Evolutionary conservation across 2,888 invertebrate genomes (phyloP).

Genomic region (Branchellion lobata): DNA sequence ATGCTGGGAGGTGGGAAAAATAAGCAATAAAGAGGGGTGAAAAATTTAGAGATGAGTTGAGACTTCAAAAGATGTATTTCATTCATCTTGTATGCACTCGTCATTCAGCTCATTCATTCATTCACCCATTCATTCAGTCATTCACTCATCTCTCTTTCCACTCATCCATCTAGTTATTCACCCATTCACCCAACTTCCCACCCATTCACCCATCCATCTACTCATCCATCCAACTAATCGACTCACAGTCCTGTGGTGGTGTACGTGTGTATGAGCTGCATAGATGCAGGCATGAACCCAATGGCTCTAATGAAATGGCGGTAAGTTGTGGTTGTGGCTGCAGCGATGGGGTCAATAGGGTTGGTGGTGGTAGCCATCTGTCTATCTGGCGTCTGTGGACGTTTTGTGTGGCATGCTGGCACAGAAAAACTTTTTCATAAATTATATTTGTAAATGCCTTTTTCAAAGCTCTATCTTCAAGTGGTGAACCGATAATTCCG

Average conservation of each 20-base stretch:
- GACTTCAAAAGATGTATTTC: not conserved
- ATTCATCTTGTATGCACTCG: not conserved
- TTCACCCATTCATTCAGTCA: not conserved
- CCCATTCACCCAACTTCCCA: not conserved
- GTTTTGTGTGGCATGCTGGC: too few relatives aligned
- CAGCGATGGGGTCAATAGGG: not conserved
- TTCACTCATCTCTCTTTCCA: not conserved
- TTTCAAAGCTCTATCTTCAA: too few relatives aligned
- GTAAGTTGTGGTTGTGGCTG: not conserved
- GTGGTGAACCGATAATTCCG: too few relatives aligned
- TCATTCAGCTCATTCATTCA: not conserved
- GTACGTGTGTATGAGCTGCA: slow-evolving; percentile 48
- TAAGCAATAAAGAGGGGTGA: not conserved
- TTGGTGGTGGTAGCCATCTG: not conserved
- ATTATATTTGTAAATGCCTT: too few relatives aligned
- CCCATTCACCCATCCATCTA: not conserved
- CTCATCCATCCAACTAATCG: not conserved
- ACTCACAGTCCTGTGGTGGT: slow-evolving; percentile 33
- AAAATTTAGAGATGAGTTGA: not conserved
- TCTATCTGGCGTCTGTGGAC: not conserved
- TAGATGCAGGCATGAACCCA: slow-evolving; percentile 32
- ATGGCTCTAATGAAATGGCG: slow-evolving; percentile 46
- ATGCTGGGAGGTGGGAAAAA: not conserved
- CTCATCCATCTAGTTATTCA: not conserved
- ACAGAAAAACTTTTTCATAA: too few relatives aligned